Base-by-base conservation (phyloP, 2,888 invertebrate species). In the Tiliacea aurago region DNA sequence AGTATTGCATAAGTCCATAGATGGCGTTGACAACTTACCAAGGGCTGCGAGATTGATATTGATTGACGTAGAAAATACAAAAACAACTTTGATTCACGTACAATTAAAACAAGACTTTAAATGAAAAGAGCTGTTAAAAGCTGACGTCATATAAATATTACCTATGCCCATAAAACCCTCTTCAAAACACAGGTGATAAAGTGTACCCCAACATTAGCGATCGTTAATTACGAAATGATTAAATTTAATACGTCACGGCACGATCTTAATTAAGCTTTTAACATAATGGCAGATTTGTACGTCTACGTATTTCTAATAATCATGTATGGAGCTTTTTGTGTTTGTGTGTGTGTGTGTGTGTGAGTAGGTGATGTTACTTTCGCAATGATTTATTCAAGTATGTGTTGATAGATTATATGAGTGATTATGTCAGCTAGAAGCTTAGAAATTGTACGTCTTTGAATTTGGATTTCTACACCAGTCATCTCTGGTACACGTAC, bases 141-240 rank as follows among this genome's bases (percentile, higher is more conserved):
- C 70, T 70, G 23, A 77, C 43, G 28, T n/a, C 13, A 65, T 33
- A 59, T 47, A 67, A 58, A 63, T 33, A 78, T 73, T 67, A 58
- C 66, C 53, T 70, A 20, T 49, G 33, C 61, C n/a, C 76, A 43
- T 61, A 71, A 68, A 53, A 81, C 55, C 67, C 77, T 70, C 56
- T 70, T 81, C 51, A 77, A 65, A 80, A 64, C 49, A 37, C 28
- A 64, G 59, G 51, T 70, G 72, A 81, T 59, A 70, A 83, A 75
- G 64, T 68, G 53, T 58, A 66, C 58, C 61, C 47, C 41, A 45
- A 70, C 74, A 70, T 80, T 64, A 80, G 59, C 65, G 73, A 70
- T 71, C 67, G 69, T 83, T 83, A 78, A 81, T 78, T 63, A 67
- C 62, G 13, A 64, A 62, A 65, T 78, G 62, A 81, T 78, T 78